phyloP scores from a whole-genome alignment of 2,888 invertebrate genomes.

The Acrobeloides nanus region DNA sequence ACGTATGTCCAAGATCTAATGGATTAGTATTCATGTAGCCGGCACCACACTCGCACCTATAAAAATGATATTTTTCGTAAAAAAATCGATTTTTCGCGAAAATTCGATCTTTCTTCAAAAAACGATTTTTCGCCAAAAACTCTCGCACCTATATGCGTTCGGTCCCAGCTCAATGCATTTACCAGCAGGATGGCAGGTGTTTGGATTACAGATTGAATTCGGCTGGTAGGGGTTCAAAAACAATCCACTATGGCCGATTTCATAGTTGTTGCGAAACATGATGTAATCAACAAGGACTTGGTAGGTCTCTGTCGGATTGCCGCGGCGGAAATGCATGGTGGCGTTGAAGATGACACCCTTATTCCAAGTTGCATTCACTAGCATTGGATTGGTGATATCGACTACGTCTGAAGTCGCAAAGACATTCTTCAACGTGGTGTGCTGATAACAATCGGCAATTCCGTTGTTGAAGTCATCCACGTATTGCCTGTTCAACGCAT shows the following conservation, averaged over 20 bases:
- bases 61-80: too few species aligned
- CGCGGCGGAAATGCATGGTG: conserved; percentile 48
- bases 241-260: conserved; percentile 49
- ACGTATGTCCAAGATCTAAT: conserved; percentile 44
- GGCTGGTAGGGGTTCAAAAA: conserved; percentile 45
- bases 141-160: conserved; percentile 47
- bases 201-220: conserved; percentile 51
- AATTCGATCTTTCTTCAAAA: too few species aligned
- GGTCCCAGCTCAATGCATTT: conserved; percentile 48
- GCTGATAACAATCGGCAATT: conserved; percentile 47
- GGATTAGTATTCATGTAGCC: conserved; percentile 50
- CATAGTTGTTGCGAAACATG: conserved; percentile 42
- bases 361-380: conserved; percentile 49
- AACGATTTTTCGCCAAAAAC: too few species aligned
- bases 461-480: conserved; percentile 37
- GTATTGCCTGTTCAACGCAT: conserved; percentile 34
- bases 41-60: conserved; percentile 45
- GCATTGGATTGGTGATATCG: conserved; percentile 44
- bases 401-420: conserved; percentile 48
- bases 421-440: conserved; percentile 40
- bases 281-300: conserved; percentile 43
- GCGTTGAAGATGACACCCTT: conserved; percentile 49
- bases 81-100: too few species aligned
- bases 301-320: conserved; percentile 48
- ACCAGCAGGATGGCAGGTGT: conserved; percentile 46